phyloP scores from a whole-genome alignment of 2,797 vertebrate species.

The Ataeniobius toweri region DNA sequence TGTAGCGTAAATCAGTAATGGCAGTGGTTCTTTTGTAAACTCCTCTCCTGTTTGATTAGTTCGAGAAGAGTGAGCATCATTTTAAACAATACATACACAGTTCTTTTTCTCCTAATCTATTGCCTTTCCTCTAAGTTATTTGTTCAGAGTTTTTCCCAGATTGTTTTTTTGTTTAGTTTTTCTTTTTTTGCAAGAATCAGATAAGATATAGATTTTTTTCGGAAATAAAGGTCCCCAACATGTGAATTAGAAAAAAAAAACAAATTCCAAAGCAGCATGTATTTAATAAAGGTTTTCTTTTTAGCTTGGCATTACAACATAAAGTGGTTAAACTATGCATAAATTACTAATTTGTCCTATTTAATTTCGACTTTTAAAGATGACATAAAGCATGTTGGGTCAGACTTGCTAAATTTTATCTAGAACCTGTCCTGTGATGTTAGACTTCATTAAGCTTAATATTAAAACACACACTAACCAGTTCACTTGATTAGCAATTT shows the following conservation, averaged over 20 bases:
- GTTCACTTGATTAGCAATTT: neutral
- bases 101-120: neutral
- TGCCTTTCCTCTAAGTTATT: neutral
- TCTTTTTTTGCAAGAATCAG: neutral
- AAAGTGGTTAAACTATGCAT: neutral
- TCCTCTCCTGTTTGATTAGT: conserved; percentile 42
- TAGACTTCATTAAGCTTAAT: neutral
- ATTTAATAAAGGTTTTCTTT: no score
- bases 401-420: neutral
- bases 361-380: neutral
- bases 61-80: neutral
- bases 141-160: neutral
- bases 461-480: neutral
- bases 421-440: neutral
- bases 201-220: neutral
- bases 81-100: neutral
- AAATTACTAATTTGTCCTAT: neutral
- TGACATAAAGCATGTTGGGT: neutral
- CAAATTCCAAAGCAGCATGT: no score
- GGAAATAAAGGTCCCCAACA: neutral
- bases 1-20: conserved; percentile 61
- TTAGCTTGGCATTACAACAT: neutral
- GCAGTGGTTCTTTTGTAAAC: conserved; percentile 41
- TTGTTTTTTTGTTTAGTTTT: neutral
- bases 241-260: neutral